phyloP scores from a whole-genome alignment of 1,140 invertebrate genomes.

The Helicoverpa armigera region DNA sequence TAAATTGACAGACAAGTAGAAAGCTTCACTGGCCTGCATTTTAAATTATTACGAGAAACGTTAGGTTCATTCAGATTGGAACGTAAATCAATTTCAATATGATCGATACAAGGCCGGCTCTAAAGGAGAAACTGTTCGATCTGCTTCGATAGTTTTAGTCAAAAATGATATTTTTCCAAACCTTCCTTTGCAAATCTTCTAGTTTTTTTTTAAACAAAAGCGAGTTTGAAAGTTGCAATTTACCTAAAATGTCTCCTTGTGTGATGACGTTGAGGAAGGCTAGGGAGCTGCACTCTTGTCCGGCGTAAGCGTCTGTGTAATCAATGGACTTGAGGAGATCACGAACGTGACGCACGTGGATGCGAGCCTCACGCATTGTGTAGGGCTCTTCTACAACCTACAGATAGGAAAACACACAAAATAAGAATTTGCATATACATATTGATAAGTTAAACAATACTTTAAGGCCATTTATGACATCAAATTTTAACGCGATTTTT shows the following conservation, averaged over 20 bases:
- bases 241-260: conserved; percentile 93
- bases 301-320: conserved; percentile 97
- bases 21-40: too few relatives aligned
- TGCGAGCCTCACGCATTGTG: conserved; percentile 98
- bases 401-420: neutral
- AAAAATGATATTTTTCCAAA: too few relatives aligned
- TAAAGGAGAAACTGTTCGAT: too few relatives aligned
- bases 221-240: neutral
- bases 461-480: too few relatives aligned
- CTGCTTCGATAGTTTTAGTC: too few relatives aligned
- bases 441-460: neutral
- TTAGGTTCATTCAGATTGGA: too few relatives aligned
- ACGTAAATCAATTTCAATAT: neutral
- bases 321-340: conserved; percentile 98
- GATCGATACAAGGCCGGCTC: neutral
- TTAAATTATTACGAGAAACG: too few relatives aligned
- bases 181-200: too few relatives aligned
- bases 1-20: too few relatives aligned
- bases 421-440: neutral
- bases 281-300: conserved; percentile 97
- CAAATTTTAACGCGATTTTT: too few relatives aligned
- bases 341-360: conserved; percentile 98
- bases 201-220: neutral
- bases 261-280: conserved; percentile 98
- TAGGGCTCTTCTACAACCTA: conserved; percentile 97